phyloP scores from a whole-genome alignment of 2,113 vertebrate genomes.

The Syngnathus typhle region DNA sequence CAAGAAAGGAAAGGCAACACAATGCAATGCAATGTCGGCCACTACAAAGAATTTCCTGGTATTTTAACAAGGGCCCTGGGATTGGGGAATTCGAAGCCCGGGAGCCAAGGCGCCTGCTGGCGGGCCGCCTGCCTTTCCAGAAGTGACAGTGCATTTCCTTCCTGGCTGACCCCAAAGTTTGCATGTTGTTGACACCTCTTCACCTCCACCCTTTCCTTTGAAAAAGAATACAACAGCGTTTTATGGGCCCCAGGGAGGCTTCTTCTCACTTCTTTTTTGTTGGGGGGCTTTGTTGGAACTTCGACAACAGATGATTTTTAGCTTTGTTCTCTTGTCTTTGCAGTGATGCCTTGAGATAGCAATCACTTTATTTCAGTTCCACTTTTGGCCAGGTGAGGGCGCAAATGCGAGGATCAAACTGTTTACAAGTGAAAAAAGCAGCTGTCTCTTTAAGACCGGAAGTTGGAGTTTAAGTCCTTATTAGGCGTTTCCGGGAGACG shows the following conservation, averaged over 20 bases:
- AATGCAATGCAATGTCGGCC: neutral
- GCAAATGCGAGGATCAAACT: neutral
- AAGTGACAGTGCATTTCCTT: constrained; percentile 53
- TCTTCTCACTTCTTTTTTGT: neutral
- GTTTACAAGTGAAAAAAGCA: neutral
- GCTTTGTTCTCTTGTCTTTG: neutral
- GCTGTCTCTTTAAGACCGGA: constrained; percentile 50
- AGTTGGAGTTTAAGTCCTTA: constrained; percentile 16
- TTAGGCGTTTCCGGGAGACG: neutral
- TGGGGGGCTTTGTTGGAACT: neutral
- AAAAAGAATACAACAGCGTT: constrained; percentile 7
- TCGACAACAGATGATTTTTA: neutral
- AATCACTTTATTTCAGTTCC: neutral
- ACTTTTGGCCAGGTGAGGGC: constrained; percentile 12
- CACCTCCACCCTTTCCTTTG: constrained; percentile 3
- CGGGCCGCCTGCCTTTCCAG: constrained; percentile 19
- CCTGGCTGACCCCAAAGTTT: constrained; percentile 13
- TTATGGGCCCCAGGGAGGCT: neutral
- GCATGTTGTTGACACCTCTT: constrained; percentile 28
- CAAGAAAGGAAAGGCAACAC: constrained; percentile 3
- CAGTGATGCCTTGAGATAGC: too few relatives aligned
- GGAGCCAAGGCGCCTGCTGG: constrained; percentile 46
- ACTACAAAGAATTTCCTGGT: neutral
- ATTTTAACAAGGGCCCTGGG: constrained; percentile 9
- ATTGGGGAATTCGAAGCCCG: constrained; percentile 21